Conservation (phyloP, 2,797 vertebrate species). For the Pseudochaenichthys georgianus region DNA sequence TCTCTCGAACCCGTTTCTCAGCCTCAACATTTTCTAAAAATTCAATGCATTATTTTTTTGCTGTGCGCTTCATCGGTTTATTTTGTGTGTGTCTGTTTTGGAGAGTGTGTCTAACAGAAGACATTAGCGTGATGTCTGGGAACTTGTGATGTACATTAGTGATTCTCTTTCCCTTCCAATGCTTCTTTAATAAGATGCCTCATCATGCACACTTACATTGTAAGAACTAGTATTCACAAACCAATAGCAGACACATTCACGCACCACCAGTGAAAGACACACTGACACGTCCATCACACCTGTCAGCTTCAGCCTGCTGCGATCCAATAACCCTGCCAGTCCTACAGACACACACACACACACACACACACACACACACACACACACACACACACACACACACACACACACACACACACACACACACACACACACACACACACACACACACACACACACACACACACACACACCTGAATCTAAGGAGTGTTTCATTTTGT, state of each 20-base stretch:
- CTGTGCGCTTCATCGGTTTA: too few relatives aligned
- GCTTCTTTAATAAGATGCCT: slow-evolving; percentile 5
- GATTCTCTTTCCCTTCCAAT: neutral
- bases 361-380: too few relatives aligned
- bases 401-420: neutral
- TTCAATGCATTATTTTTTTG: too few relatives aligned
- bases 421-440: too few relatives aligned
- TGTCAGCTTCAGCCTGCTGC: slow-evolving; percentile 36
- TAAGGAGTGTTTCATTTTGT: slow-evolving; percentile 9
- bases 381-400: too few relatives aligned
- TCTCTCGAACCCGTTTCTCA: neutral
- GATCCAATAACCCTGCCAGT: slow-evolving; percentile 37
- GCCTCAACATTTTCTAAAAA: too few relatives aligned
- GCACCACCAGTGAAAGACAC: slow-evolving; percentile 20
- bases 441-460: too few relatives aligned
- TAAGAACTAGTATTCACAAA: slow-evolving; percentile 9
- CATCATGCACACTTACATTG: slow-evolving; percentile 21
- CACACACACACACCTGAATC: slow-evolving; percentile 30
- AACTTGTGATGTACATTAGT: too few relatives aligned
- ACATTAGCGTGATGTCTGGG: too few relatives aligned
- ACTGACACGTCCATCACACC: slow-evolving; percentile 30
- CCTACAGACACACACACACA: too few relatives aligned
- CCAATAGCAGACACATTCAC: neutral
- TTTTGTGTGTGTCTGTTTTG: too few relatives aligned
- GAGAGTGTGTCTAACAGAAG: too few relatives aligned